Evolutionary conservation across 2,888 invertebrate genomes (phyloP).

Genomic region (Parelbella ahira): DNA sequence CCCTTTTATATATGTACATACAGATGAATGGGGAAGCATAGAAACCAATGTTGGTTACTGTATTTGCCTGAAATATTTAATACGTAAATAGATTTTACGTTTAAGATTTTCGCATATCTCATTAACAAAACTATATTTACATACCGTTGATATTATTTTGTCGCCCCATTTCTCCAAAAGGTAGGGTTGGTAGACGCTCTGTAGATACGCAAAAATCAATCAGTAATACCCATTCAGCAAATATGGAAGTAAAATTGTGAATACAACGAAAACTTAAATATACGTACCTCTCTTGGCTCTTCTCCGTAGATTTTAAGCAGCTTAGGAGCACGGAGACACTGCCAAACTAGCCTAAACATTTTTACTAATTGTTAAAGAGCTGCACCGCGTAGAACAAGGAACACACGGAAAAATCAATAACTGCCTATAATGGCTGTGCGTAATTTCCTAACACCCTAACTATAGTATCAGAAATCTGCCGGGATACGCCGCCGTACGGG

Average conservation of each 20-base stretch:
- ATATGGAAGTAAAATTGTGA: too few relatives aligned
- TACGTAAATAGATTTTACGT: too few relatives aligned
- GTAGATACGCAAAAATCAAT: slow-evolving; percentile 41
- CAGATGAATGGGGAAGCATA: slow-evolving; percentile 88
- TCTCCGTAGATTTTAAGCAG: slow-evolving; percentile 21
- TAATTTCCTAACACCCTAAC: slow-evolving; percentile 1
- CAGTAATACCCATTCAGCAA: background rate
- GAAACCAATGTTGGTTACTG: slow-evolving; percentile 84
- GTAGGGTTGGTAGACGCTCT: slow-evolving; percentile 83
- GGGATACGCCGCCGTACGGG: background rate
- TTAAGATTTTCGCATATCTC: too few relatives aligned
- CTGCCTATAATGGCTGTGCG: slow-evolving; percentile 16
- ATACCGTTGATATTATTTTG: slow-evolving; percentile 84
- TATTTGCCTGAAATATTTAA: slow-evolving; percentile 48
- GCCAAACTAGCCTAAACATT: slow-evolving; percentile 22
- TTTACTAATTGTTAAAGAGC: background rate
- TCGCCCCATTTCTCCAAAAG: slow-evolving; percentile 87
- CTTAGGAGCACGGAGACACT: slow-evolving; percentile 21
- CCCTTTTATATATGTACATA: slow-evolving; percentile 85
- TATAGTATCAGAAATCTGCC: slow-evolving; percentile 4
- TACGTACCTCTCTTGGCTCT: slow-evolving; percentile 30
- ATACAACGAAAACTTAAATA: too few relatives aligned
- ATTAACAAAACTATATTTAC: too few relatives aligned
- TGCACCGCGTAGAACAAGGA: slow-evolving; percentile 10
- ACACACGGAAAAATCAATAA: slow-evolving; percentile 24